These are phyloP conservation scores for Entelurus aequoreus DNA, from an alignment of 2,113 vertebrate species.

Conservation along the genomic window DNA sequence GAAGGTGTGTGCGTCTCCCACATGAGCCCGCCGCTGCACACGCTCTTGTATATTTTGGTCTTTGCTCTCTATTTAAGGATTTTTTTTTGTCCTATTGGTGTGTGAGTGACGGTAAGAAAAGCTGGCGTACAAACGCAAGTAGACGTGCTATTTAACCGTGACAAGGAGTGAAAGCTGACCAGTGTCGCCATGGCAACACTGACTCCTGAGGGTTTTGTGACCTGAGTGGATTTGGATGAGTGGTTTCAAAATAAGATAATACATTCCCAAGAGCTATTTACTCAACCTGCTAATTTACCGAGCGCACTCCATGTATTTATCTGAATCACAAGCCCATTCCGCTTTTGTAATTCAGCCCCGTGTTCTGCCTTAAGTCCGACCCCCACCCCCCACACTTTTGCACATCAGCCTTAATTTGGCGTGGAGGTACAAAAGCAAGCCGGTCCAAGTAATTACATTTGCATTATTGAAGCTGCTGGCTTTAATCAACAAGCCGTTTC, in stretches of 20 bases:
- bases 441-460: constrained; percentile 69
- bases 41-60: background rate
- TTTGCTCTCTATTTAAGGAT: background rate
- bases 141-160: too few species aligned
- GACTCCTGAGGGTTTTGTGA: background rate
- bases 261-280: constrained; percentile 3
- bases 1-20: constrained; percentile 16
- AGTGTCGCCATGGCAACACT: background rate
- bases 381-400: background rate
- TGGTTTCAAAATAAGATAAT: constrained; percentile 5
- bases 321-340: background rate
- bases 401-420: constrained; percentile 44
- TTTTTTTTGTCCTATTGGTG: too few species aligned
- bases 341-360: constrained; percentile 2
- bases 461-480: constrained; percentile 70
- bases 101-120: too few species aligned
- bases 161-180: background rate
- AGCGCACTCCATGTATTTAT: constrained; percentile 2
- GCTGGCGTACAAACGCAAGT: too few species aligned
- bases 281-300: background rate
- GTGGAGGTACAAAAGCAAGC: constrained; percentile 48
- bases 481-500: constrained; percentile 59
- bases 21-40: constrained; percentile 24
- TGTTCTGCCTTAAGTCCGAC: background rate
- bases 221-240: constrained; percentile 3